A percentile compares a stretch with the other conserved stretches of the same genome.
Evolutionary conservation across 2,113 vertebrate species (phyloP).

Genomic region (Lasiurus cinereus): DNA sequence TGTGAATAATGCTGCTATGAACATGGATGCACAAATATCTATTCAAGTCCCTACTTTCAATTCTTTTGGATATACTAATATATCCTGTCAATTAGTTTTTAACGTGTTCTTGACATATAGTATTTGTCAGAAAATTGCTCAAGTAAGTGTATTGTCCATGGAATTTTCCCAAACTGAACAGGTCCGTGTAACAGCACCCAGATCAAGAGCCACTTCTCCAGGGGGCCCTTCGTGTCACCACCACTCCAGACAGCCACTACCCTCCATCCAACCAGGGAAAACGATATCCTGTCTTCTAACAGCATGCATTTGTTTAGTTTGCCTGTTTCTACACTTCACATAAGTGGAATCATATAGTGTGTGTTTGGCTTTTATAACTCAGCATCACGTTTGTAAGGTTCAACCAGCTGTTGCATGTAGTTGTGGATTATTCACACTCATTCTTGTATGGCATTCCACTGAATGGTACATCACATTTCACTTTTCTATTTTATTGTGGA

Average conservation of each 20-base stretch:
- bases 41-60: background rate
- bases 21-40: background rate
- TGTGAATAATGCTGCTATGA: background rate
- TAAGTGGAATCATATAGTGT: background rate
- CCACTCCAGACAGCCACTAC: background rate
- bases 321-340: background rate
- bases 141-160: background rate
- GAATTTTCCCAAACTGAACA: background rate
- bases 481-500: background rate
- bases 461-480: background rate
- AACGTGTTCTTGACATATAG: background rate
- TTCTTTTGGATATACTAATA: background rate
- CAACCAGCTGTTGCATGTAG: background rate
- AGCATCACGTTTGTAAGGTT: background rate
- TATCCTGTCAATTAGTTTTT: background rate
- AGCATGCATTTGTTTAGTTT: background rate
- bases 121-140: slow-evolving; percentile 20
- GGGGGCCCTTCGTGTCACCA: background rate
- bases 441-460: background rate
- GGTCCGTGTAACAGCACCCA: background rate
- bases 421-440: background rate
- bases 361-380: background rate
- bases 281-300: background rate
- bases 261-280: background rate
- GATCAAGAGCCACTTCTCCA: background rate